A percentile compares a stretch with the other conserved stretches of the same genome.
Conservation (phyloP, 2,113 vertebrate species). For the Mormyrus lacerda region DNA sequence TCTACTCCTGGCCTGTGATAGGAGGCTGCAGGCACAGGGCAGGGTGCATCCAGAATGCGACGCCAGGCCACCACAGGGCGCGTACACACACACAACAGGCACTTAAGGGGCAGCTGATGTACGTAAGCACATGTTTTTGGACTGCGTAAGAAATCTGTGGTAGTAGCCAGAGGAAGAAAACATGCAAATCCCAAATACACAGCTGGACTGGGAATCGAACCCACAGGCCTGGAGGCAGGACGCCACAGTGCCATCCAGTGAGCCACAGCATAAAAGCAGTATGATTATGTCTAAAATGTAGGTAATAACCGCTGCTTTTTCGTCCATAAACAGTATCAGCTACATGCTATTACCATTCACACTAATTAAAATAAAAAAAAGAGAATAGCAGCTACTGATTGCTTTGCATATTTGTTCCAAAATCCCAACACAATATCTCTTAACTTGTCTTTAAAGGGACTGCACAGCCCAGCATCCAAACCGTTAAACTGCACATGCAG, state of each 20-base stretch:
- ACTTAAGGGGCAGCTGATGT: not conserved
- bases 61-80: not conserved
- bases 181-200: not conserved
- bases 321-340: not conserved
- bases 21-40: not conserved
- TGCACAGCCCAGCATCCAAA: not conserved
- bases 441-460: not conserved
- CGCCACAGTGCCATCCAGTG: not conserved
- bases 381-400: not conserved
- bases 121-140: not conserved
- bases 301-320: not conserved
- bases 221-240: not conserved
- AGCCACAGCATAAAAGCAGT: not conserved
- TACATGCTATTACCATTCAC: not conserved
- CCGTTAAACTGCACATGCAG: not conserved
- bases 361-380: not conserved
- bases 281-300: not conserved
- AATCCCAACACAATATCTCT: not conserved
- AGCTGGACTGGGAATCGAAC: not conserved
- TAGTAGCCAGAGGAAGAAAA: not conserved
- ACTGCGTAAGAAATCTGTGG: not conserved
- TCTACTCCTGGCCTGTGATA: no score
- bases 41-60: not conserved
- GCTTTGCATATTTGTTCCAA: not conserved
- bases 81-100: not conserved